Evolutionary conservation across 2,113 vertebrate genomes (phyloP), one percentile per base, ranked within the genome.

Genomic region (Thryonomys swinderianus): DNA sequence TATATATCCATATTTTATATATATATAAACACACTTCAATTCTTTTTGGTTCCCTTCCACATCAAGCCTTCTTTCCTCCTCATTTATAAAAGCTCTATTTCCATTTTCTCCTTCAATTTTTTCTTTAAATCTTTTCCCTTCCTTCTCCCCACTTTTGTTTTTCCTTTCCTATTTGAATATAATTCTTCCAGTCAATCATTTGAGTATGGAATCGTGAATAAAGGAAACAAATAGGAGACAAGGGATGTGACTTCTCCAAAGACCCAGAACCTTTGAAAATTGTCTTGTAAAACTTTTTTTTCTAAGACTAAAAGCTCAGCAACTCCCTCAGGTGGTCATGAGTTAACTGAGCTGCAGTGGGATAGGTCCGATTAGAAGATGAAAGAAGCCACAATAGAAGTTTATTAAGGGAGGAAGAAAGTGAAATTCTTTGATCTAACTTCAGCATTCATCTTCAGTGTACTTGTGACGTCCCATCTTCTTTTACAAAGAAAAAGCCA

Each of bases 351-450:
- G 94, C 99, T 99, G 3, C 99, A 98, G 0, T 95, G 99, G 89
- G 99, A 98, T 25, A 99, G 99, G 88, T 95, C 99, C 95, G 99
- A 99, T 96, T 99, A 99, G 98, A 99, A 99, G 96, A 99, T 99
- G 98, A 98, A 98, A 92, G 99, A 99, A 99, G 98, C 99, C 97
- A 99, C 99, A 97, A 99, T 99, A 0, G 99, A 99, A 69, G 99
- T 99, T 23, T 99, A 99, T 0, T 99, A 99, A 95, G 99, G 98
- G 4, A 99, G 99, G 96, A 97, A 99, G 55, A 99, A 99, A 80
- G 98, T 99, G 99, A 99, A 95, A 98, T 98, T 13, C 98, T 99
- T 1, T 99, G 98, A 98, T 98, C 98, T 0, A 99, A 99, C 94
- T 99, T 99, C 98, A 98, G 99, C 74, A 99, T 99, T 59, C 99